phyloP scores from a whole-genome alignment of 1,140 invertebrate species.

The Agrypnia vestita region DNA sequence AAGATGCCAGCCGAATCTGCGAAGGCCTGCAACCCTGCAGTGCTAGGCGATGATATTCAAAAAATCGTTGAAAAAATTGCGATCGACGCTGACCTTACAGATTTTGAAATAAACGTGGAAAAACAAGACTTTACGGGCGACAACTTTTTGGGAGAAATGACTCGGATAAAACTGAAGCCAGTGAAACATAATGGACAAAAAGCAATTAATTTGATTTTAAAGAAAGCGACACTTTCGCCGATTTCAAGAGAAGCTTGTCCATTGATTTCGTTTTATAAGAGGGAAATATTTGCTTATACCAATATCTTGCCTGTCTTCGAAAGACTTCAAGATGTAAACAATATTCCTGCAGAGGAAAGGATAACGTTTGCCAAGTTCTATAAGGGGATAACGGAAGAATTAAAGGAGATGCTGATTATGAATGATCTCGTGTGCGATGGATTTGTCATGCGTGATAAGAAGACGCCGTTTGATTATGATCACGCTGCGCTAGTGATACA shows the following conservation, averaged over 20 bases:
- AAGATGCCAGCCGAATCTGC: too few species aligned
- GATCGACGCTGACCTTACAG: neutral
- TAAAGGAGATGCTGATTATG: conserved; percentile 67
- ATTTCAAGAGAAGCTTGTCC: neutral
- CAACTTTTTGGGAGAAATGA: conserved; percentile 23
- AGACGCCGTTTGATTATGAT: conserved; percentile 69
- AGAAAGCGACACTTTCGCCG: neutral
- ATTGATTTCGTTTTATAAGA: conserved; percentile 10
- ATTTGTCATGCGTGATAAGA: conserved; percentile 72
- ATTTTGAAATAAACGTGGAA: conserved; percentile 11
- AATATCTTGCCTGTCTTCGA: conserved; percentile 2
- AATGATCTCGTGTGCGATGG: conserved; percentile 72
- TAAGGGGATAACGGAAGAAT: conserved; percentile 63
- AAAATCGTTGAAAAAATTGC: conserved; percentile 9
- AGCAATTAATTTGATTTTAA: conserved; percentile 18
- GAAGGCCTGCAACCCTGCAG: too few species aligned
- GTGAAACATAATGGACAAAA: neutral
- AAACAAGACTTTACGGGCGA: conserved; percentile 20
- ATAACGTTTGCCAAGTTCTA: conserved; percentile 31
- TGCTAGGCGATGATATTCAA: neutral
- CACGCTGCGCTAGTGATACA: conserved; percentile 70
- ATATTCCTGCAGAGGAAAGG: neutral
- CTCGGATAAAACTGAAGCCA: conserved; percentile 4
- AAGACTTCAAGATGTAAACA: conserved; percentile 12
- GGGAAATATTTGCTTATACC: conserved; percentile 11